These are phyloP conservation scores for Pterois miles DNA, from an alignment of 2,797 vertebrate species.

Conservation along the genomic window DNA sequence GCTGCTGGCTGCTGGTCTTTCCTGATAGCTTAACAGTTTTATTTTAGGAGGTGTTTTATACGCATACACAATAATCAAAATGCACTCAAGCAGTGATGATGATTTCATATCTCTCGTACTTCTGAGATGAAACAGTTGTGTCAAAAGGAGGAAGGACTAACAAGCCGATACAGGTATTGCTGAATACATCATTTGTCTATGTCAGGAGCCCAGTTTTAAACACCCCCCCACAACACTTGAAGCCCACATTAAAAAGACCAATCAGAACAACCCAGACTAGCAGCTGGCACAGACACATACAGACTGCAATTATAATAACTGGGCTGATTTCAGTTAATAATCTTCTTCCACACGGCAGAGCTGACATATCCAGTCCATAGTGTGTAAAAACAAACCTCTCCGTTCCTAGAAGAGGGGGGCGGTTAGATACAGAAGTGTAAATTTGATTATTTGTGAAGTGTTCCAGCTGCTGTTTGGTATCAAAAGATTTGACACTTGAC, in stretches of 20 bases:
- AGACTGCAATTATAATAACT: not conserved
- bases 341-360: not conserved
- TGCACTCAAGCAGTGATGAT: not conserved
- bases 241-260: not conserved
- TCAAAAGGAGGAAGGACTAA: not conserved
- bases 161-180: not conserved
- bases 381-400: conserved; percentile 11
- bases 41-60: not conserved
- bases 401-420: not conserved
- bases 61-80: not conserved
- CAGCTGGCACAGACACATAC: not conserved
- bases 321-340: conserved; percentile 12
- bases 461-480: conserved; percentile 25
- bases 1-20: not conserved
- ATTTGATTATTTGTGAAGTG: conserved; percentile 20
- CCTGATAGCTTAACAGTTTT: not conserved
- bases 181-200: not conserved
- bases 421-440: conserved; percentile 20
- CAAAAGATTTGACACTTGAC: conserved; percentile 4
- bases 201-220: not conserved
- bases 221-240: not conserved
- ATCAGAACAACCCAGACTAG: not conserved
- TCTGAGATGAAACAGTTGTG: not conserved
- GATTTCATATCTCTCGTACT: not conserved
- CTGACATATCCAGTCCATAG: not conserved